Evolutionary conservation across 1,140 invertebrate genomes (phyloP), one percentile per base, ranked within the genome.

Genomic region (Chlorops oryzae): DNA sequence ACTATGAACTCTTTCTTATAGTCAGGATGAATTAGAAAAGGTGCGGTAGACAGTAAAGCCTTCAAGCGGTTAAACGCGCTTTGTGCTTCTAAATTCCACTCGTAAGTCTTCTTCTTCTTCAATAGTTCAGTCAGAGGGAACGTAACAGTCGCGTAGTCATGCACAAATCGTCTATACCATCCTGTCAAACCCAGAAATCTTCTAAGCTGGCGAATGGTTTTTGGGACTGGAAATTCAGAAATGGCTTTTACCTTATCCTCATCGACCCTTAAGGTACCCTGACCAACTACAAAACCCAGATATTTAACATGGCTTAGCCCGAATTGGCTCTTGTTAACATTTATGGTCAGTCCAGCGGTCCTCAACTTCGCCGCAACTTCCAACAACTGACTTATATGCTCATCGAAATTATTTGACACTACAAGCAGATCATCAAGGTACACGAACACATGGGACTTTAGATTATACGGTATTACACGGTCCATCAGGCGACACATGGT

Each of bases 341-440:
- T 77, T 3, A 78, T 58, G 22, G 73, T 77, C 2, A 79, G 49
- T 21, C 63, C 60, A 20, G 71, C 66, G n/a, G 54, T 45, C 15
- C 50, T 38, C 3, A 78, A 51, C 20, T 59, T 54, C 7, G 61
- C 44, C 3, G 75, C 58, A 1, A 78, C 62, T 23, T 54, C 38
- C 12, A 44, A 20, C 0, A 78, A 23, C 25, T 71, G 47, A 13
- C 48, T 18, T 0, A 78, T 46, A 50, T 79, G 75, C 20, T 73
- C 56, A 9, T 75, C 62, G 38, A 67, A 66, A 10, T 50, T 63
- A 5, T 58, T 47, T 5, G 53, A 58, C 20, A 61, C 60, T 10
- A 78, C 52, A 0, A 78, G 47, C 2, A 78, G 59, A 49, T 80
- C 78, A 58, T 80, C 77, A 0, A 79, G 20, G 47, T 77, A 63